Base-by-base conservation (phyloP, 30 jellyfish, hydroid and myxozoan genomes). In the Aurelia coerulea region DNA sequence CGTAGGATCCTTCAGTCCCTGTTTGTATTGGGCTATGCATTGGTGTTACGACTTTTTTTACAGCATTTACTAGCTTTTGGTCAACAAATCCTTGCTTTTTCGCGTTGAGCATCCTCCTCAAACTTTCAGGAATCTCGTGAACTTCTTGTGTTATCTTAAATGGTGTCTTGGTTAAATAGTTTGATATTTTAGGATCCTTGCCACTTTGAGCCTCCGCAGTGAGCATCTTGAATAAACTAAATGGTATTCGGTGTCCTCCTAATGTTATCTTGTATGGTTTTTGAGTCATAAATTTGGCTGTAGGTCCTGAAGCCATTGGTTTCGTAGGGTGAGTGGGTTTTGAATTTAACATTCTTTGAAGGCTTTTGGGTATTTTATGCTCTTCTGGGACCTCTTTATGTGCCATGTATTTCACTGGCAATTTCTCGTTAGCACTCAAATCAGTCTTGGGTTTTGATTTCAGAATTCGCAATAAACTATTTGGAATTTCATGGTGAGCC, bases 91-190 rank as follows among this genome's bases (percentile, higher is more conserved):
- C 70, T n/a, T 60, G 70, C 2, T 4, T 23, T 13, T 23, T 58
- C 16, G 76, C 91, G 0, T 18, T 52, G 17, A 71, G 69, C 19
- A 68, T 81, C 32, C 69, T 56, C 54, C 60, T 58, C 77, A 81
- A 68, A 33, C 91, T 81, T 29, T 68, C 91, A 2, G 91, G 91
- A 6, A 81, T 71, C n/a, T 53, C 69, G 5, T 11, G 91, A 34
- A 39, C 77, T 50, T 69, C 56, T 51, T 69, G 84, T 49, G 69
- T 75, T 14, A 71, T 66, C 35, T 52, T 81, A 49, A 81, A 81
- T 6, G 84, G 91, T 16, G 80, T 71, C 15, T 68, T 59, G 7
- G 62, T 71, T 1, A 69, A 65, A 74, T 81, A 81, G 2, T 54
- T 69, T 10, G 91, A 54, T 16, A 68, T 74, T 15, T 68, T 69